Evolutionary conservation across 2,113 vertebrate species (phyloP).

Genomic region (Macquaria ambigua): DNA sequence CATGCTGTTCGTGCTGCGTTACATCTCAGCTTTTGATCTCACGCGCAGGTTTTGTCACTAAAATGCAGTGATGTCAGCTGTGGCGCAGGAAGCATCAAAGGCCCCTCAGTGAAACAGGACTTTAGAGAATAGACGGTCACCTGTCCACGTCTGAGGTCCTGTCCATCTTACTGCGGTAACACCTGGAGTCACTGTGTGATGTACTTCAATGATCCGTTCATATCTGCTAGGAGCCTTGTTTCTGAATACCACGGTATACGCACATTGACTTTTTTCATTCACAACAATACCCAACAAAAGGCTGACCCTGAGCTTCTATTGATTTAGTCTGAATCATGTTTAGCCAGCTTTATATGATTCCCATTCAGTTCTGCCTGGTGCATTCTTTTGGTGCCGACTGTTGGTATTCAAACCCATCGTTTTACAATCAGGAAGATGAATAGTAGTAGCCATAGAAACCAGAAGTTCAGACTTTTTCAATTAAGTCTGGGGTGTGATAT

Average conservation of each 20-base stretch:
- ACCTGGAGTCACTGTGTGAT: constrained; percentile 30
- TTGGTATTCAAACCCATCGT: constrained; percentile 29
- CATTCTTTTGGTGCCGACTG: constrained; percentile 1
- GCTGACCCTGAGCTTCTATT: constrained; percentile 37
- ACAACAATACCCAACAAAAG: constrained; percentile 30
- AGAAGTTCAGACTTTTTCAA: constrained; percentile 20
- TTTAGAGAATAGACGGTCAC: neutral
- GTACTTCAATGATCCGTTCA: constrained; percentile 15
- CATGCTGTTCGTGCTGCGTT: neutral
- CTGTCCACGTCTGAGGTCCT: neutral
- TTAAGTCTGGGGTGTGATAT: neutral
- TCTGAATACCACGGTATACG: constrained; percentile 23
- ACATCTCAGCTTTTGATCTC: constrained; percentile 28
- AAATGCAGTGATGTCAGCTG: constrained; percentile 6
- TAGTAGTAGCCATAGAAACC: constrained; percentile 30
- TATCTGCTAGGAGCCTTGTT: constrained; percentile 11
- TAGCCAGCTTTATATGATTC: constrained; percentile 34
- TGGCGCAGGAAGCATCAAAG: constrained; percentile 49
- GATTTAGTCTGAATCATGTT: constrained; percentile 34
- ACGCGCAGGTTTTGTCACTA: neutral
- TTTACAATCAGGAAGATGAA: constrained; percentile 15
- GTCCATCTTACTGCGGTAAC: neutral
- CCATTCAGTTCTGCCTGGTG: constrained; percentile 14
- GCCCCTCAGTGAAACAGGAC: neutral
- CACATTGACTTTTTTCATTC: constrained; percentile 27